phyloP scores from a whole-genome alignment of 2,888 invertebrate species.

The Pollenia griseotomentosa region DNA sequence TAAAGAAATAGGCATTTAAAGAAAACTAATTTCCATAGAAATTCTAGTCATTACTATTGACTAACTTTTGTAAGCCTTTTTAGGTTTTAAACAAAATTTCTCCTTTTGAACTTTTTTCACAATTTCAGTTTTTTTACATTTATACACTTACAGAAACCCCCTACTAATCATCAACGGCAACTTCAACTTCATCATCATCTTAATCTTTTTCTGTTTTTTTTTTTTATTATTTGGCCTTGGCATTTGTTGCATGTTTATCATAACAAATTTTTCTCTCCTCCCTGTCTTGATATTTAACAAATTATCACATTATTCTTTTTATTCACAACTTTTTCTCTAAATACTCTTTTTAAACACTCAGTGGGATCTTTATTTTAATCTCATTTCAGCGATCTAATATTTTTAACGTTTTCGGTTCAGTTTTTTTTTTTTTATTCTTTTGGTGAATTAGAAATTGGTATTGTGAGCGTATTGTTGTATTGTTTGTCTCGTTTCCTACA shows the following conservation, averaged over 20 bases:
- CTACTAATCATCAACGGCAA: conserved; percentile 16
- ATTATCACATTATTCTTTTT: conserved; percentile 81
- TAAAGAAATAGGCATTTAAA: no score
- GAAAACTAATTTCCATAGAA: background rate
- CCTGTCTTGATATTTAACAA: conserved; percentile 69
- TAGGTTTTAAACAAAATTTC: background rate
- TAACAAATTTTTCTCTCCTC: conserved; percentile 41
- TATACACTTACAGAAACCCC: conserved; percentile 13
- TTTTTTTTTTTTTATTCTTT: background rate
- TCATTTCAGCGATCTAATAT: conserved; percentile 59
- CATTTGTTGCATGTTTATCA: conserved; percentile 42
- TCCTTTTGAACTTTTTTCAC: background rate
- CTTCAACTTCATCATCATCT: conserved; percentile 5
- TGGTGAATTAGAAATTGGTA: conserved; percentile 31
- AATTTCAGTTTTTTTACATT: background rate
- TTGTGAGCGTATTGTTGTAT: conserved; percentile 32
- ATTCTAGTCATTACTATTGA: background rate
- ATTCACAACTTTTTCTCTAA: conserved; percentile 56
- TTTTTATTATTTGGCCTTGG: conserved; percentile 34
- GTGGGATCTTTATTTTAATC: conserved; percentile 64
- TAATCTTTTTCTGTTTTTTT: no score
- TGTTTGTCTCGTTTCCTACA: conserved; percentile 58
- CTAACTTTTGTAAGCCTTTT: background rate
- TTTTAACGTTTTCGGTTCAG: conserved; percentile 25
- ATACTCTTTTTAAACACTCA: conserved; percentile 27